Evolutionary conservation across 2,113 vertebrate genomes (phyloP), one percentile per base, ranked within the genome.

Genomic region (Brachyistius frenatus): DNA sequence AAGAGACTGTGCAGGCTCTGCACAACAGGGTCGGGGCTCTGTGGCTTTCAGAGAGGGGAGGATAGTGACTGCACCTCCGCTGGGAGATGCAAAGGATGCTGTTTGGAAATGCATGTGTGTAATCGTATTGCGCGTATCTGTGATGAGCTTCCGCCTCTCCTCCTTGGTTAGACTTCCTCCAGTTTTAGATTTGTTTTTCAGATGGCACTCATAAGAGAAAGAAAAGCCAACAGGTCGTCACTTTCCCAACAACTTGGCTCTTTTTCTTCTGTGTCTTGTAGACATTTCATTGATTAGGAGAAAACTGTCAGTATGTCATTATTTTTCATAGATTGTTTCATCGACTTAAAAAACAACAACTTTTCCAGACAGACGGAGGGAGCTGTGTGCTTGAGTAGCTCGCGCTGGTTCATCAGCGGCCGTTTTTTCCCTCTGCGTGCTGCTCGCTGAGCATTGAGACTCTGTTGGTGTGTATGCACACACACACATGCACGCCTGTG

Each of bases 121-220:
- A 14, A 8, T 16, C 39, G 47, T 33, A 72, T 33, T 71, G 67
- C 13, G 3, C 5, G 41, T 10, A 10, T 44, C 2, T 11, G 41
- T 44, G 41, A 36, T 76, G 85, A 90, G 85, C 90, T 78, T 76
- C 61, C 77, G 70, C 62, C 83, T 41, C 78, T 75, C 77, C 62
- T 60, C 81, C 63, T 63, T 44, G 8, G 44, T 83, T 83, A 71
- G 80, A 90, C 86, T 90, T 90, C 86, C 86, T 86, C 73, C 71
- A 76, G 86, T 90, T 90, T 87, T 81, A 76, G 78, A 78, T 88
- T 49, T 87, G 78, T 81, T 89, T 85, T 90, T 80, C 72, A 81
- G 61, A 36, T 61, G 47, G 67, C 69, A 53, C 54, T 72, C 10
- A 30, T 60, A 23, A 72, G 62, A 58, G 67, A 63, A 83, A 73